These are phyloP conservation scores for Pollenia griseotomentosa DNA, from an alignment of 2,888 invertebrate genomes.

Conservation along the genomic window DNA sequence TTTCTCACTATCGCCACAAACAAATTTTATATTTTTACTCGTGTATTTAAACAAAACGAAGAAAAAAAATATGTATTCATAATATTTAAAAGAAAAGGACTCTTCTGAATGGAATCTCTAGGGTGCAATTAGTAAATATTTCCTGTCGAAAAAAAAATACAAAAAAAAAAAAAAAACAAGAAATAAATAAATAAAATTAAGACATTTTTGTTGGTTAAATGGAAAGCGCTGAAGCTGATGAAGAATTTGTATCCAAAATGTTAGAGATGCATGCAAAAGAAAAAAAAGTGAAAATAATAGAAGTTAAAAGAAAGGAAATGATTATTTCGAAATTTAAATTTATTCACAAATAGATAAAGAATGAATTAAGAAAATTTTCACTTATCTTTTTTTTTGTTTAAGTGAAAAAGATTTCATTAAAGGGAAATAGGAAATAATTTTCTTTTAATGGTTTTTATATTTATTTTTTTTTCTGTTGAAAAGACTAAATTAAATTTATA, in stretches of 20 bases:
- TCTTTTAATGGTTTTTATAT: constrained; percentile 4
- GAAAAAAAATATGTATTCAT: constrained; percentile 30
- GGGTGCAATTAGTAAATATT: constrained; percentile 71
- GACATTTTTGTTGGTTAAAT: constrained; percentile 48
- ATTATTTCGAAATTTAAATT: constrained; percentile 67
- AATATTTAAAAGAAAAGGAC: constrained; percentile 37
- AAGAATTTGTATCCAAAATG: constrained; percentile 1
- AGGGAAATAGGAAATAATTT: constrained; percentile 47
- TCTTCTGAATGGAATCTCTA: constrained; percentile 61
- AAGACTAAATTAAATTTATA: constrained; percentile 30
- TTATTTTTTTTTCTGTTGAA: not conserved
- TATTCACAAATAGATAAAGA: constrained; percentile 56
- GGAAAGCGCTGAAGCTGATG: not conserved
- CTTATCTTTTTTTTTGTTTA: constrained; percentile 15
- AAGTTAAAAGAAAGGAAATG: constrained; percentile 51
- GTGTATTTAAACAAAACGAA: constrained; percentile 22
- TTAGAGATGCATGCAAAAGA: constrained; percentile 14
- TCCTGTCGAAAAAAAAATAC: constrained; percentile 28
- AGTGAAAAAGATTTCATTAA: constrained; percentile 27
- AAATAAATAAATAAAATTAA: constrained; percentile 63
- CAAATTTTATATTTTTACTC: constrained; percentile 27
- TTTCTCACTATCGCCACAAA: not conserved
- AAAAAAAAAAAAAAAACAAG: constrained; percentile 21
- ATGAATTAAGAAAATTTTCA: constrained; percentile 36
- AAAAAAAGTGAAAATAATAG: constrained; percentile 36